Evolutionary conservation across 2,113 vertebrate genomes (phyloP).

Genomic region (Zosterops pallidus): DNA sequence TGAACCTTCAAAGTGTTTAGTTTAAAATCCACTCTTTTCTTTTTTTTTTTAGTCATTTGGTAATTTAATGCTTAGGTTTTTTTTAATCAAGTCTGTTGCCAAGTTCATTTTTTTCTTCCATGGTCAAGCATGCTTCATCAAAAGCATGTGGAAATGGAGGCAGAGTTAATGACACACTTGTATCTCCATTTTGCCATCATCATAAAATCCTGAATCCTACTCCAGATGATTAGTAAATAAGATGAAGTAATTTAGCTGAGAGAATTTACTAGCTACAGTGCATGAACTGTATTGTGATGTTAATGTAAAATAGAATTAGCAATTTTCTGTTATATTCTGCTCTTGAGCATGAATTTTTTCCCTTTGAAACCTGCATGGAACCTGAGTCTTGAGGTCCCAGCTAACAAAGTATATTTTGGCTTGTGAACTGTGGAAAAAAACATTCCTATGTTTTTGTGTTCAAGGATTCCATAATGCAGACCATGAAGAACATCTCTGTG

Average conservation of each 20-base stretch:
- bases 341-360: neutral
- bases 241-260: constrained; percentile 60
- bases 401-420: neutral
- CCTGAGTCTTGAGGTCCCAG: neutral
- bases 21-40: neutral
- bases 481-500: neutral
- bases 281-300: constrained; percentile 48
- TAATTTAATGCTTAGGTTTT: neutral
- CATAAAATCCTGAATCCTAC: constrained; percentile 43
- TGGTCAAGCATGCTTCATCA: neutral
- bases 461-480: neutral
- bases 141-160: constrained; percentile 37
- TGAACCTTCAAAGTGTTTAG: neutral
- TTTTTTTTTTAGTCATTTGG: neutral
- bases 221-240: constrained; percentile 66
- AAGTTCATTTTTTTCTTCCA: neutral
- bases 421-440: neutral
- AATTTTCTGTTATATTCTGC: neutral
- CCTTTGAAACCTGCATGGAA: neutral
- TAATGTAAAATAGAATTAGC: constrained; percentile 39
- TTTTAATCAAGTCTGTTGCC: neutral
- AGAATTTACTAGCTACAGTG: constrained; percentile 40
- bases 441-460: neutral
- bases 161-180: constrained; percentile 40
- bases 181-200: constrained; percentile 46